Conservation (phyloP, 2,797 vertebrate genomes). For the Brachyrhaphis roseni region DNA sequence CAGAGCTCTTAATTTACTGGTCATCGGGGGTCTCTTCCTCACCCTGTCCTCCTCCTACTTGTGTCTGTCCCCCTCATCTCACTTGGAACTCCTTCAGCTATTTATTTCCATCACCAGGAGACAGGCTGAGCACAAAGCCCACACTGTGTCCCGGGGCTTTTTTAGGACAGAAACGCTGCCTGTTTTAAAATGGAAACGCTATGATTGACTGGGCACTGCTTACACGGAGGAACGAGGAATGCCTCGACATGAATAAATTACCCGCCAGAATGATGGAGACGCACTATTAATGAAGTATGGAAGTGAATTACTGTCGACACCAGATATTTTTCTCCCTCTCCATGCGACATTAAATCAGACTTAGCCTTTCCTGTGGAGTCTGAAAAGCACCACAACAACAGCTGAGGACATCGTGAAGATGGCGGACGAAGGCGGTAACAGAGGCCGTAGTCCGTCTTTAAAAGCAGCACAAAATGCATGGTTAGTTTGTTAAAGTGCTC, state of each 20-base stretch:
- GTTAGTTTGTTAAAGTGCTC: not conserved
- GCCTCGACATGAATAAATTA: slow-evolving; percentile 67
- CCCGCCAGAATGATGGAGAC: slow-evolving; percentile 51
- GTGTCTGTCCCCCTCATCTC: slow-evolving; percentile 55
- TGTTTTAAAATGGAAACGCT: slow-evolving; percentile 74
- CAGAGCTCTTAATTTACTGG: slow-evolving; percentile 72
- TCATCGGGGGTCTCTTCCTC: slow-evolving; percentile 73
- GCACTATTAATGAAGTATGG: slow-evolving; percentile 67
- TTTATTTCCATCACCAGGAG: slow-evolving; percentile 78
- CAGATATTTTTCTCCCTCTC: not conserved
- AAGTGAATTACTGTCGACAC: slow-evolving; percentile 45
- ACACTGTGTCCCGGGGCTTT: slow-evolving; percentile 71
- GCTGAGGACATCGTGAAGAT: not conserved
- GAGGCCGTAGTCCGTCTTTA: not conserved
- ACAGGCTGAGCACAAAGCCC: slow-evolving; percentile 74
- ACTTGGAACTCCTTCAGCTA: slow-evolving; percentile 66
- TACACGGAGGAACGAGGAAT: slow-evolving; percentile 54
- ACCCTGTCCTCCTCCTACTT: slow-evolving; percentile 42
- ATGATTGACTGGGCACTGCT: slow-evolving; percentile 74
- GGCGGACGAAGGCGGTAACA: not conserved
- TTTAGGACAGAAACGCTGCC: slow-evolving; percentile 73
- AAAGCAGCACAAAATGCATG: not conserved
- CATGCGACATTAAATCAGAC: not conserved
- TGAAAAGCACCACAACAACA: not conserved
- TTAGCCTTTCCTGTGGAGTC: not conserved